A percentile compares a stretch with the other conserved stretches of the same genome.
Evolutionary conservation across 2,888 invertebrate genomes (phyloP).

Genomic region (Euzophera pinguis): DNA sequence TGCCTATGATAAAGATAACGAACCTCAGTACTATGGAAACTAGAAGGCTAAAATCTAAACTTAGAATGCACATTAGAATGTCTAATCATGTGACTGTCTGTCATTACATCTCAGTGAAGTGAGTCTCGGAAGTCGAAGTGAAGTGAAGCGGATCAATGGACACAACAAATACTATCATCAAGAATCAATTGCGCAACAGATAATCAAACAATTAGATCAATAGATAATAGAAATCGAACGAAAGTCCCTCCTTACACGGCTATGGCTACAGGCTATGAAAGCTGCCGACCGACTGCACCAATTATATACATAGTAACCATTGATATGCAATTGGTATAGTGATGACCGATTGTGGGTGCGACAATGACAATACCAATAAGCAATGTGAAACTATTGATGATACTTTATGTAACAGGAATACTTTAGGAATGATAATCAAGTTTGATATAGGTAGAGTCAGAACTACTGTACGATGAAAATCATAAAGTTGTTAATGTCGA

Average conservation of each 20-base stretch:
- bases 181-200: constrained; percentile 2
- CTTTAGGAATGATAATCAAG: no score
- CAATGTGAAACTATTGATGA: not conserved
- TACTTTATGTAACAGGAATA: no score
- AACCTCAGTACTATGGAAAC: no score
- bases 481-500: no score
- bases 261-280: constrained; percentile 5
- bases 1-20: no score
- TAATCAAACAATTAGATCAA: constrained; percentile 11
- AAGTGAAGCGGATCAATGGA: not conserved
- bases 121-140: not conserved
- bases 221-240: constrained; percentile 12
- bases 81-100: no score
- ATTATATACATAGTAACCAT: not conserved
- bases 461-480: no score
- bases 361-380: not conserved
- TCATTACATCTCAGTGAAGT: no score
- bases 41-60: no score
- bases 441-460: no score
- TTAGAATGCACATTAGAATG: no score
- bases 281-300: not conserved
- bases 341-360: not conserved
- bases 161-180: constrained; percentile 1
- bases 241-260: constrained; percentile 2
- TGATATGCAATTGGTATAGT: not conserved